Conservation (phyloP, 1,140 invertebrate genomes). For the Myzus persicae region DNA sequence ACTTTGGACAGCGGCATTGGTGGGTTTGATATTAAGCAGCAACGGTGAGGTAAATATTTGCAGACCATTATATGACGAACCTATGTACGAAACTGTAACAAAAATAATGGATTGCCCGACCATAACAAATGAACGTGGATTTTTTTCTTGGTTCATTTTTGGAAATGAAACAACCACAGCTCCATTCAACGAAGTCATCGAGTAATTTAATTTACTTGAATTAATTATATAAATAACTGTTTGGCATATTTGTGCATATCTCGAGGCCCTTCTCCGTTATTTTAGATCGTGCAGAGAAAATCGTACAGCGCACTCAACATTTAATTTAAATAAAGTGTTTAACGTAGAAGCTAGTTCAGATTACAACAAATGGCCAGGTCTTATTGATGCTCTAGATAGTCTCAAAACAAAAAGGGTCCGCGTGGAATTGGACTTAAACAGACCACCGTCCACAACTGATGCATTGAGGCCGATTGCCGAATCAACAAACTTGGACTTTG, state of each 20-base stretch:
- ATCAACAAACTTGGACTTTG: constrained; percentile 41
- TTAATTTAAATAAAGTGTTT: constrained; percentile 72
- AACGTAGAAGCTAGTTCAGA: constrained; percentile 71
- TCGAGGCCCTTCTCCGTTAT: neutral
- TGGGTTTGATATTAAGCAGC: constrained; percentile 62
- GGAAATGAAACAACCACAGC: constrained; percentile 63
- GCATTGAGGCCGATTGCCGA: constrained; percentile 41
- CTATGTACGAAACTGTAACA: constrained; percentile 69
- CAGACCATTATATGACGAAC: constrained; percentile 70
- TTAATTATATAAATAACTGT: neutral
- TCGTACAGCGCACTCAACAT: constrained; percentile 74
- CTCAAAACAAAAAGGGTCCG: constrained; percentile 64
- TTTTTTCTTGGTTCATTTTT: constrained; percentile 67
- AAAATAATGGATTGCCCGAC: constrained; percentile 71
- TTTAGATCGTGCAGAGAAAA: constrained; percentile 75
- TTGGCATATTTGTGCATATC: neutral
- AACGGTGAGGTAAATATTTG: constrained; percentile 68
- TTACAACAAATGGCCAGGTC: constrained; percentile 71
- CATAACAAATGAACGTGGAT: constrained; percentile 67
- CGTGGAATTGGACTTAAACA: neutral
- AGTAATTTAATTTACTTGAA: neutral
- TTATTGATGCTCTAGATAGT: constrained; percentile 67
- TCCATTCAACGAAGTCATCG: constrained; percentile 34
- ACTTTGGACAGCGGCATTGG: constrained; percentile 61
- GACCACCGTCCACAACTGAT: neutral